phyloP scores from a whole-genome alignment of 2,113 vertebrate species.

The Lucifuga dentata region DNA sequence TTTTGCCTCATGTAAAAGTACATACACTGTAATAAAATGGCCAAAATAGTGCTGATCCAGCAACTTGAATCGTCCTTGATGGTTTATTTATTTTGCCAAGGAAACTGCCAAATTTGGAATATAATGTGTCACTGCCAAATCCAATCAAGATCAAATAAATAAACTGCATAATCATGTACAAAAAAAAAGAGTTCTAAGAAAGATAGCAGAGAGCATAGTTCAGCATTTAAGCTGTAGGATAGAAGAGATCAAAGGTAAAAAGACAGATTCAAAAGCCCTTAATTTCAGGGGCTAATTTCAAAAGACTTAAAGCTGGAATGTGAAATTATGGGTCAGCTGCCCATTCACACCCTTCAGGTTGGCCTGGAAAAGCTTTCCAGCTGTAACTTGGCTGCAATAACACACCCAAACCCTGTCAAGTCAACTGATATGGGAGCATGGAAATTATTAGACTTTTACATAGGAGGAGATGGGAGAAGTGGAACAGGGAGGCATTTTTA shows the following conservation, averaged over 20 bases:
- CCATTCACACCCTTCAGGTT: constrained; percentile 64
- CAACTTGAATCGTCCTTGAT: neutral
- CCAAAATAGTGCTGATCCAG: constrained; percentile 25
- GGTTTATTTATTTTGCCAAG: neutral
- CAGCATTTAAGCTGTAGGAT: constrained; percentile 20
- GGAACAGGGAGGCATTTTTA: constrained; percentile 54
- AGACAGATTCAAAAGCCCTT: constrained; percentile 33
- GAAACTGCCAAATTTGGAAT: neutral
- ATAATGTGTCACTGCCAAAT: constrained; percentile 1
- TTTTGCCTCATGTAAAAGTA: constrained; percentile 31
- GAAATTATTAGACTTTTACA: constrained; percentile 67
- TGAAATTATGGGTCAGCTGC: constrained; percentile 65
- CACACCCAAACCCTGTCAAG: constrained; percentile 53
- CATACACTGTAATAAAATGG: constrained; percentile 18
- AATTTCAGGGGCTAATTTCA: constrained; percentile 62
- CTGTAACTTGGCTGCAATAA: constrained; percentile 62
- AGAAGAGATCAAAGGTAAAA: constrained; percentile 44
- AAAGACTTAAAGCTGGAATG: constrained; percentile 71
- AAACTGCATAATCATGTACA: neutral
- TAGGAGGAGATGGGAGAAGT: constrained; percentile 37
- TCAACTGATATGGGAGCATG: constrained; percentile 61
- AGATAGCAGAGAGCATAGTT: constrained; percentile 12
- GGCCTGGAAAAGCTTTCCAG: constrained; percentile 69
- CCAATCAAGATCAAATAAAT: neutral
- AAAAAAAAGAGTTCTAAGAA: too few relatives aligned